These are phyloP conservation scores for Hystrix cristata DNA, from an alignment of 2,113 vertebrate genomes.

Conservation along the genomic window DNA sequence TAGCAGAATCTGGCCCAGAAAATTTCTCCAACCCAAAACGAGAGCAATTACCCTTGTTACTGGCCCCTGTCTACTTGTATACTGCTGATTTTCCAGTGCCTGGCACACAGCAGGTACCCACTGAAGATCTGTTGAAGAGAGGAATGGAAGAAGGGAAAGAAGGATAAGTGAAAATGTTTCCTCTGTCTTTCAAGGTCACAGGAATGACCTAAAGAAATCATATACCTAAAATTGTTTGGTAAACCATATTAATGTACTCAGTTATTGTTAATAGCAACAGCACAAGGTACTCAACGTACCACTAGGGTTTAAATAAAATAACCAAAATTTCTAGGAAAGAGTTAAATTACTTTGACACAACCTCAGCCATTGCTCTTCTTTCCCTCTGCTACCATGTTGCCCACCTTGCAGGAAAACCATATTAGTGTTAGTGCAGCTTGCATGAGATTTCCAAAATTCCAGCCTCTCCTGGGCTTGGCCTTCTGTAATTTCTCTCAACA, in stretches of 20 bases:
- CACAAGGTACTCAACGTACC: not conserved
- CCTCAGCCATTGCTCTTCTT: not conserved
- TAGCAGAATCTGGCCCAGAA: not conserved
- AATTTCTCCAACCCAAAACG: not conserved
- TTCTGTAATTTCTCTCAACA: slow-evolving; percentile 73
- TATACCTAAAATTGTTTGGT: not conserved
- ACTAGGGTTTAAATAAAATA: not conserved
- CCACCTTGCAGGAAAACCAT: not conserved
- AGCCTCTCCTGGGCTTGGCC: slow-evolving; percentile 32
- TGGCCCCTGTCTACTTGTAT: not conserved
- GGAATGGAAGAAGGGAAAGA: not conserved
- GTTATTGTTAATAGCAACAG: not conserved
- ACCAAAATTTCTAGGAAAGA: slow-evolving; percentile 23
- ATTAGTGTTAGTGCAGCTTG: not conserved
- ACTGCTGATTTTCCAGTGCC: not conserved
- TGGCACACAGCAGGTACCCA: not conserved
- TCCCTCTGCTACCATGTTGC: not conserved
- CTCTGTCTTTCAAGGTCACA: slow-evolving; percentile 53
- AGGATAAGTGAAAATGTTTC: not conserved
- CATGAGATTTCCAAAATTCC: not conserved
- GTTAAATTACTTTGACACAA: slow-evolving; percentile 27
- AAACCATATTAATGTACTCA: not conserved
- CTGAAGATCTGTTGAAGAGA: not conserved
- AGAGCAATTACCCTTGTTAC: not conserved
- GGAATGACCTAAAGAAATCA: slow-evolving; percentile 35